Evolutionary conservation across 2,113 vertebrate species (phyloP).

Genomic region (Anthoscopus minutus): DNA sequence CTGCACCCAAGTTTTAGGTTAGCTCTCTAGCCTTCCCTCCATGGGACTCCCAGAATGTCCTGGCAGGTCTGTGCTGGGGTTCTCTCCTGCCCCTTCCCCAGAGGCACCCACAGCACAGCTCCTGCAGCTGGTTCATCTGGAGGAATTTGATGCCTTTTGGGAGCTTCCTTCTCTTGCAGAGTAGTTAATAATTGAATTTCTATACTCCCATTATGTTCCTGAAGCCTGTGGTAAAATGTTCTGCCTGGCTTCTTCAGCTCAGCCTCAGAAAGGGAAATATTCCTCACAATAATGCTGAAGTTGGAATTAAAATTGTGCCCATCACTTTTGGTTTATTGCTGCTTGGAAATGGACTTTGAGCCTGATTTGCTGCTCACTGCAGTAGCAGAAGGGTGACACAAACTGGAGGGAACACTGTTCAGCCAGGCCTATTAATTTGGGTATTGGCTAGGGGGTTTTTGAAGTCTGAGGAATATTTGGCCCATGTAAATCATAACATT

Average conservation of each 20-base stretch:
- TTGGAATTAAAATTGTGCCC: not conserved
- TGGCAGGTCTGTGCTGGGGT: not conserved
- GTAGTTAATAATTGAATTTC: not conserved
- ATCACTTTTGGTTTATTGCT: not conserved
- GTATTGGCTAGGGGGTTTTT: not conserved
- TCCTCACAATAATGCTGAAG: not conserved
- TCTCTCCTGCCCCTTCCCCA: not conserved
- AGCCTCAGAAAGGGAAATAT: not conserved
- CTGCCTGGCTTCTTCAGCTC: not conserved
- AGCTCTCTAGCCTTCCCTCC: not conserved
- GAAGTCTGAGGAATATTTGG: not conserved
- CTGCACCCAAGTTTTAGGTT: not conserved
- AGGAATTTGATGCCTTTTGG: not conserved
- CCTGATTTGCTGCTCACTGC: not conserved
- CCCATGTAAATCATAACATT: not conserved
- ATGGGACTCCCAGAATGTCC: not conserved
- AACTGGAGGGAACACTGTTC: not conserved
- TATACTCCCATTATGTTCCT: not conserved
- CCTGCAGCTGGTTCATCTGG: not conserved
- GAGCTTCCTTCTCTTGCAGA: not conserved
- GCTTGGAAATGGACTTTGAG: not conserved
- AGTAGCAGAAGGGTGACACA: not conserved
- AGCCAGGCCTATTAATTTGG: not conserved
- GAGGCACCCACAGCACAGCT: accelerated
- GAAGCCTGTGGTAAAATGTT: not conserved